A percentile compares a stretch with the other conserved stretches of the same genome.
These are phyloP conservation scores for Proterorhinus semilunaris DNA, from an alignment of 2,113 vertebrate genomes.

Conservation along the genomic window DNA sequence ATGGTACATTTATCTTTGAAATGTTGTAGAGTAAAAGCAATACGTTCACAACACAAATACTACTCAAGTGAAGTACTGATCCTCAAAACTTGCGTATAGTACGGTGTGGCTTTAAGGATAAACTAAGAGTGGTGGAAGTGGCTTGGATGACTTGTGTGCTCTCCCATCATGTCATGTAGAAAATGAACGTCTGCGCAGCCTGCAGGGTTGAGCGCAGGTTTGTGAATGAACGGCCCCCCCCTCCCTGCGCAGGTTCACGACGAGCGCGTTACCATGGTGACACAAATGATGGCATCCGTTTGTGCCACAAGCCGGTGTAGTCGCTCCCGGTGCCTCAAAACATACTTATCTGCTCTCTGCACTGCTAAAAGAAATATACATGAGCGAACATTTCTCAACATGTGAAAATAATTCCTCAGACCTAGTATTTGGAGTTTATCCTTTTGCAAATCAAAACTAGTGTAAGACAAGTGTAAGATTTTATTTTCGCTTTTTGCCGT, in stretches of 20 bases:
- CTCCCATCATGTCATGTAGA: too few species aligned
- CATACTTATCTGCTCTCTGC: constrained; percentile 43
- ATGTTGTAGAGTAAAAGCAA: too few species aligned
- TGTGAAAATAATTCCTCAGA: too few species aligned
- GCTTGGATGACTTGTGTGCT: too few species aligned
- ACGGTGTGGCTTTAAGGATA: not conserved
- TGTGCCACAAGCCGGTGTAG: constrained; percentile 64
- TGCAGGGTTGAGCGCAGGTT: constrained; percentile 14
- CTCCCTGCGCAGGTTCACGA: constrained; percentile 64
- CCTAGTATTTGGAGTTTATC: too few species aligned
- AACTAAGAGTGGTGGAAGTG: too few species aligned
- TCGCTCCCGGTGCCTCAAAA: constrained; percentile 32
- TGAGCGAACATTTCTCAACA: not conserved
- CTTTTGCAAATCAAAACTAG: too few species aligned
- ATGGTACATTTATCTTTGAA: too few species aligned
- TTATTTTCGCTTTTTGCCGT: too few species aligned
- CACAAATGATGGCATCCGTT: constrained; percentile 70
- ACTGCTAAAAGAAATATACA: not conserved
- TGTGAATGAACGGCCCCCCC: constrained; percentile 44
- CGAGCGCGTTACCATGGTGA: constrained; percentile 77
- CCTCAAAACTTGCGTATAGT: constrained; percentile 7
- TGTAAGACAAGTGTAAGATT: too few species aligned
- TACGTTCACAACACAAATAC: too few species aligned
- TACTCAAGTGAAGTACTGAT: constrained; percentile 1
- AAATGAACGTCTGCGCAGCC: not conserved